These are phyloP conservation scores for Chionoecetes opilio DNA, from an alignment of 1,140 invertebrate genomes.

Conservation along the genomic window DNA sequence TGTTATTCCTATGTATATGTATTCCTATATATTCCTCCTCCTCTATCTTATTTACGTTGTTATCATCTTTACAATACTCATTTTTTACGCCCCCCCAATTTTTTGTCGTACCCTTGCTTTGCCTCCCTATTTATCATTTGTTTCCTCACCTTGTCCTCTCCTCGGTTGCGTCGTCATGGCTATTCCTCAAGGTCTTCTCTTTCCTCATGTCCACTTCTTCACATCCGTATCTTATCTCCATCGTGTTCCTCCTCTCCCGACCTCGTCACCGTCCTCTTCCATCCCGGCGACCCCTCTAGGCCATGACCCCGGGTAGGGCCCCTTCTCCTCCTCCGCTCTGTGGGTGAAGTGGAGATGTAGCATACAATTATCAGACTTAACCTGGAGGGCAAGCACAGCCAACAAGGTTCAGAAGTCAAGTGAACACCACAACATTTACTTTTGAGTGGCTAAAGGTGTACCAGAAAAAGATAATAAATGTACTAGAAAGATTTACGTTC, in stretches of 20 bases:
- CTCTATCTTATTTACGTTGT: too few species aligned
- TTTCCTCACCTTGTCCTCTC: not conserved
- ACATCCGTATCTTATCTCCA: not conserved
- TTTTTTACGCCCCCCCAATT: too few species aligned
- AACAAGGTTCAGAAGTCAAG: conserved; percentile 28
- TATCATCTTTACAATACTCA: too few species aligned
- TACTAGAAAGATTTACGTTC: too few species aligned
- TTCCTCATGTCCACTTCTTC: not conserved
- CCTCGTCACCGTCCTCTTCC: conserved; percentile 13
- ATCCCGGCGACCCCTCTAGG: not conserved
- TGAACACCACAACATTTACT: not conserved
- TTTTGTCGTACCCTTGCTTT: too few species aligned
- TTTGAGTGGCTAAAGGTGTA: too few species aligned
- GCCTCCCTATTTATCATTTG: not conserved
- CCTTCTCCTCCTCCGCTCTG: too few species aligned
- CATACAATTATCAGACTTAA: not conserved
- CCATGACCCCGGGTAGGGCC: too few species aligned
- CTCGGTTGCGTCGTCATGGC: not conserved
- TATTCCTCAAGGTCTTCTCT: not conserved
- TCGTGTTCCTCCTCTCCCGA: not conserved
- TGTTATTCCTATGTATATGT: too few species aligned
- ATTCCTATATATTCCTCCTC: too few species aligned
- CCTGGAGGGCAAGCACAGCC: not conserved
- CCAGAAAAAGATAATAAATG: not conserved
- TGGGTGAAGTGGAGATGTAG: not conserved